Conservation (phyloP, 2,113 vertebrate genomes). For the Tyto alba region DNA sequence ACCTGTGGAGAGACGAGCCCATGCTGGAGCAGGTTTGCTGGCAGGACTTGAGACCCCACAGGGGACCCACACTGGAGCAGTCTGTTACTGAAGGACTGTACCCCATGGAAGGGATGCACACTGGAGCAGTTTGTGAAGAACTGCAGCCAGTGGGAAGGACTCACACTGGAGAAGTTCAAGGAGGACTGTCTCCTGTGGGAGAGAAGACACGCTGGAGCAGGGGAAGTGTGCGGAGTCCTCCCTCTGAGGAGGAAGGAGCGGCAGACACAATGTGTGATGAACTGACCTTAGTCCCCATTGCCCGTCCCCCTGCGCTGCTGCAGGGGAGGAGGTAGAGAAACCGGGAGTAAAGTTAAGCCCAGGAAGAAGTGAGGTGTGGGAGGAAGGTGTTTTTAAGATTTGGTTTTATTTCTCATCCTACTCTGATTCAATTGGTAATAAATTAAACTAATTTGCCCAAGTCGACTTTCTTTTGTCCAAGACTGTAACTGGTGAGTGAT, state of each 20-base stretch:
- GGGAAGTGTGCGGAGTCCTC: background rate
- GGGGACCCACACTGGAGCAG: background rate
- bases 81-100: background rate
- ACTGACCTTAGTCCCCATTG: background rate
- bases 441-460: background rate
- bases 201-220: background rate
- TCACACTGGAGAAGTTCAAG: background rate
- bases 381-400: background rate
- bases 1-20: background rate
- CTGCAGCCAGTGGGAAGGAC: background rate
- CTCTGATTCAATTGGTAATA: background rate
- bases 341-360: background rate
- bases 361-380: background rate
- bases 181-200: background rate
- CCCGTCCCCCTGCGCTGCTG: background rate
- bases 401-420: background rate
- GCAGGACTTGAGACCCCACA: background rate
- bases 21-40: background rate
- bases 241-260: background rate
- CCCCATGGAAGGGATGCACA: background rate
- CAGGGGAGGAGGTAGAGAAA: background rate
- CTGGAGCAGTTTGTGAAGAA: background rate
- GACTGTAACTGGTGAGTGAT: background rate
- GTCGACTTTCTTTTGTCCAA: background rate
- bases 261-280: background rate